These are phyloP conservation scores for Pteria penguin DNA, from an alignment of 2,888 invertebrate species.

Conservation along the genomic window DNA sequence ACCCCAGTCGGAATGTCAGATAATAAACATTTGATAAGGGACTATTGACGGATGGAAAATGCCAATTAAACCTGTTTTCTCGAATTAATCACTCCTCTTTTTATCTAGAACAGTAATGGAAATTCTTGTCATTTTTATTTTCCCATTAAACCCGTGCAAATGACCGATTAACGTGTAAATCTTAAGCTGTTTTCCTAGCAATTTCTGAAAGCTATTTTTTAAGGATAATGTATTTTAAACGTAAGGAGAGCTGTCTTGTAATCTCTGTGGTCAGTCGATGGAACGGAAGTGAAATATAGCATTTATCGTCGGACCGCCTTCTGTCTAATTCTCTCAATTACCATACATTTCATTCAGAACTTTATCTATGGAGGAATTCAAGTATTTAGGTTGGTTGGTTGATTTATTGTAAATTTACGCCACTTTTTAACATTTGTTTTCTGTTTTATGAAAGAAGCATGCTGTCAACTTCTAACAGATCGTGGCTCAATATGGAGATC, in stretches of 20 bases:
- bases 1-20: background rate
- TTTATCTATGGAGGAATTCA: no score
- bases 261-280: no score
- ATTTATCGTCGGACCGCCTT: no score
- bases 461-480: no score
- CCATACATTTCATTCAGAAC: no score
- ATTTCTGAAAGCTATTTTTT: background rate
- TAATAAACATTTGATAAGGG: conserved; percentile 25
- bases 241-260: background rate
- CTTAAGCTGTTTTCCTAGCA: background rate
- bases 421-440: no score
- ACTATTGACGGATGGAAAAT: conserved; percentile 26
- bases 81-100: conserved; percentile 22
- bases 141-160: background rate
- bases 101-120: background rate
- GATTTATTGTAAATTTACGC: no score
- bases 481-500: no score
- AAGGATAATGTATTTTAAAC: background rate
- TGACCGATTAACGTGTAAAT: background rate
- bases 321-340: no score
- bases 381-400: no score
- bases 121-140: background rate
- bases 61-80: conserved; percentile 29
- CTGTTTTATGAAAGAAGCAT: no score
- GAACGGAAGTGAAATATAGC: no score